These are phyloP conservation scores for Melanerpes formicivorus DNA, from an alignment of 2,113 vertebrate species.

Conservation along the genomic window DNA sequence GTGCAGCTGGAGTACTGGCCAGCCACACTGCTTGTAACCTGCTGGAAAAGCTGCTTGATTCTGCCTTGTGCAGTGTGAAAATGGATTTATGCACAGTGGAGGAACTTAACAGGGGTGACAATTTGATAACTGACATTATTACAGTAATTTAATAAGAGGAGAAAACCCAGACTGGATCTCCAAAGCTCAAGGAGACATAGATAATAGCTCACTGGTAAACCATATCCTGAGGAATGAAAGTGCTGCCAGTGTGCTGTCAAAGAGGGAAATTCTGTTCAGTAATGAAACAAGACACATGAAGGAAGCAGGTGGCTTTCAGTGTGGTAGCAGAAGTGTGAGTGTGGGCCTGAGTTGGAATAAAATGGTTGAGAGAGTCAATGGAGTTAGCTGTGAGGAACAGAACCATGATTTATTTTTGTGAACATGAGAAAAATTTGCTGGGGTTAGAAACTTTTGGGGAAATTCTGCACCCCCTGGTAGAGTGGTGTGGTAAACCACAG, in stretches of 20 bases:
- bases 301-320: background rate
- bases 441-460: background rate
- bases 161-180: constrained; percentile 16
- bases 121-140: constrained; percentile 32
- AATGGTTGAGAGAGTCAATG: background rate
- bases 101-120: constrained; percentile 33
- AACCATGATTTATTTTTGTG: background rate
- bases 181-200: constrained; percentile 22
- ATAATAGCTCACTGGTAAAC: constrained; percentile 16
- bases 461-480: background rate
- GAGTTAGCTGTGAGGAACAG: background rate
- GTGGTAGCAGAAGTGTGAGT: background rate
- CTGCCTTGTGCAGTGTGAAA: constrained; percentile 13
- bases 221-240: background rate
- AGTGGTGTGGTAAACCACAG: background rate
- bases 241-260: constrained; percentile 3
- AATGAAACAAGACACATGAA: background rate
- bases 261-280: background rate
- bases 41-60: constrained; percentile 40
- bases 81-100: constrained; percentile 26
- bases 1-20: background rate
- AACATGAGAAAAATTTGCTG: background rate
- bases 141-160: background rate
- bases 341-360: background rate
- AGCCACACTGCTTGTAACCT: background rate